These are phyloP conservation scores for Thunnus maccoyii DNA, from an alignment of 2,113 vertebrate species.

Conservation along the genomic window DNA sequence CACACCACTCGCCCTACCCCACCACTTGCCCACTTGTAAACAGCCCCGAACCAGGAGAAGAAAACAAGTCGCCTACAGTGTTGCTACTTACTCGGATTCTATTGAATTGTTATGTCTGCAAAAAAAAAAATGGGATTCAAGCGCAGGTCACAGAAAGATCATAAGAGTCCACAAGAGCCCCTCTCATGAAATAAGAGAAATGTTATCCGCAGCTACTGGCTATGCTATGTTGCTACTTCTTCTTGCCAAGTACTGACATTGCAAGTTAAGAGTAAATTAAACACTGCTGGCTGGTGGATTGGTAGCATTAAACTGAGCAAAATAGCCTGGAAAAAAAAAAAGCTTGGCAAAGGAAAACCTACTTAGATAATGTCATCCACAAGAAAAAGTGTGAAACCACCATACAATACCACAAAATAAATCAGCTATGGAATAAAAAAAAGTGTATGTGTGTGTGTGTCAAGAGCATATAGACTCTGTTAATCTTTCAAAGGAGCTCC, in stretches of 20 bases:
- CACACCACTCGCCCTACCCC: conserved; percentile 21
- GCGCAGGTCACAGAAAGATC: conserved; percentile 32
- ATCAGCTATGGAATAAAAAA: conserved; percentile 39
- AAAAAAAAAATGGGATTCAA: conserved; percentile 1
- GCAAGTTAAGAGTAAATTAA: conserved; percentile 56
- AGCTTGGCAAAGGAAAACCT: conserved; percentile 42
- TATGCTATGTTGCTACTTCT: conserved; percentile 20
- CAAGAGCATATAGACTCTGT: conserved; percentile 34
- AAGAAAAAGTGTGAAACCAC: conserved; percentile 65
- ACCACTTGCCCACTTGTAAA: conserved; percentile 30
- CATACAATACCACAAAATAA: conserved; percentile 50
- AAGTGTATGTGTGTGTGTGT: conserved; percentile 21
- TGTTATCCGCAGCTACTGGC: conserved; percentile 55
- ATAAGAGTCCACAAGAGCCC: not conserved
- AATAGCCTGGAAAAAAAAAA: conserved; percentile 42
- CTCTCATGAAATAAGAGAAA: conserved; percentile 47
- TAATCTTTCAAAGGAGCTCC: conserved; percentile 58
- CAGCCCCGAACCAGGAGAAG: not conserved
- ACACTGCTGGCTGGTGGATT: conserved; percentile 45
- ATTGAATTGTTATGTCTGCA: conserved; percentile 18
- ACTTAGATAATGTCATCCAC: conserved; percentile 51
- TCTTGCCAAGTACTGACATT: conserved; percentile 60
- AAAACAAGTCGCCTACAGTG: conserved; percentile 25
- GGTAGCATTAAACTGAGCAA: conserved; percentile 56
- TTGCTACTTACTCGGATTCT: conserved; percentile 9